Percentiles rank a stretch among this genome's conserved stretches.
Conservation (phyloP, 2,888 invertebrate genomes). For the Euplexia lucipara region DNA sequence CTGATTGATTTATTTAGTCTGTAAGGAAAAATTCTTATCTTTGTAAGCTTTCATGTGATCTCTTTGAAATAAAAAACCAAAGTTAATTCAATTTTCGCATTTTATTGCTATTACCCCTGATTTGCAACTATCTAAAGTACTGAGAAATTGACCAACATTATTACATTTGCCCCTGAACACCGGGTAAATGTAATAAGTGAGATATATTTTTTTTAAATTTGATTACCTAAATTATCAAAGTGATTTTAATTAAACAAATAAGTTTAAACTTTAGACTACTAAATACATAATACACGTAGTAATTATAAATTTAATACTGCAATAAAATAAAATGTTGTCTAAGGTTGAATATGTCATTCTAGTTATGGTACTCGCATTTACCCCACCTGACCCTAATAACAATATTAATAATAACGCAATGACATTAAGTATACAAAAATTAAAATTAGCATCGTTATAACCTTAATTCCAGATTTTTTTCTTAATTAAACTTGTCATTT, state of each 20-base stretch:
- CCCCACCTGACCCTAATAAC: too few relatives aligned
- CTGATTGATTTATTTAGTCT: slow-evolving; percentile 6
- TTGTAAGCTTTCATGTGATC: slow-evolving; percentile 9
- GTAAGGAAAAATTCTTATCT: background rate
- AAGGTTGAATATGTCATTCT: too few relatives aligned
- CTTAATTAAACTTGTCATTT: too few relatives aligned
- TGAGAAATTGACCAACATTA: slow-evolving; percentile 4
- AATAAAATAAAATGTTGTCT: too few relatives aligned
- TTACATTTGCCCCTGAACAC: slow-evolving; percentile 10
- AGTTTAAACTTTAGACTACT: background rate
- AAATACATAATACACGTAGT: background rate
- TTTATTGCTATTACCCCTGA: slow-evolving; percentile 9
- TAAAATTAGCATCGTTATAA: too few relatives aligned
- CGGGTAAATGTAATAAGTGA: slow-evolving; percentile 11
- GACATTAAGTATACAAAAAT: too few relatives aligned
- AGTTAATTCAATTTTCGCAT: background rate
- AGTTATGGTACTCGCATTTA: too few relatives aligned
- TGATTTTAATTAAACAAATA: slow-evolving; percentile 3
- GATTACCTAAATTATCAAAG: background rate
- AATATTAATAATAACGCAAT: too few relatives aligned
- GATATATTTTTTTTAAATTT: background rate
- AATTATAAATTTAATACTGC: too few relatives aligned
- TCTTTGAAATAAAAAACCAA: slow-evolving; percentile 15
- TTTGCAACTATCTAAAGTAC: background rate
- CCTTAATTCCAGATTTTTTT: too few relatives aligned